Conservation (phyloP, 2,797 vertebrate species). For the Chaenodraco wilsoni region DNA sequence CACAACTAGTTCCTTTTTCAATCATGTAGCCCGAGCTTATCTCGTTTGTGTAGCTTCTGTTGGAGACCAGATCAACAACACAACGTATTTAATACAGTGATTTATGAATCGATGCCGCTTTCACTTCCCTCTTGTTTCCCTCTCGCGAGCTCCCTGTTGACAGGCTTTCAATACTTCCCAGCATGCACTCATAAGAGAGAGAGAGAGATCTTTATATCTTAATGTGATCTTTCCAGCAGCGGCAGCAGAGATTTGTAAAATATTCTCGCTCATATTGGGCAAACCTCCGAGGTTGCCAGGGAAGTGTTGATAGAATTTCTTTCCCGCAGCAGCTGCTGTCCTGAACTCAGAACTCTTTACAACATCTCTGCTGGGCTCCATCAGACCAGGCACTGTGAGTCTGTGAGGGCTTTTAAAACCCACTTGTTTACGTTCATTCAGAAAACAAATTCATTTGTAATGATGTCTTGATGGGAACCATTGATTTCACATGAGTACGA, state of each 20-base stretch:
- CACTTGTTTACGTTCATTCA: slow-evolving; percentile 49
- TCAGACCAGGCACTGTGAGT: slow-evolving; percentile 31
- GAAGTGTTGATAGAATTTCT: slow-evolving; percentile 69
- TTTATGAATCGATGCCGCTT: slow-evolving; percentile 42
- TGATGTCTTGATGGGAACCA: slow-evolving; percentile 9
- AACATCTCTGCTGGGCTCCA: slow-evolving; percentile 50
- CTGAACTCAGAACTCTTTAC: slow-evolving; percentile 42
- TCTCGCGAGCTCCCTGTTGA: slow-evolving; percentile 48
- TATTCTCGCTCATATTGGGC: slow-evolving; percentile 63
- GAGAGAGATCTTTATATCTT: slow-evolving; percentile 55
- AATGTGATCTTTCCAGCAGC: slow-evolving; percentile 48
- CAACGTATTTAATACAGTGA: slow-evolving; percentile 23
- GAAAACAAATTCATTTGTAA: slow-evolving; percentile 39
- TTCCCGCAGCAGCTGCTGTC: slow-evolving; percentile 66
- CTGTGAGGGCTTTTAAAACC: slow-evolving; percentile 12
- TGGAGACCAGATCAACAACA: slow-evolving; percentile 5
- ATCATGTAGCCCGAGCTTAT: neutral
- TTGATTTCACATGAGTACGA: slow-evolving; percentile 27
- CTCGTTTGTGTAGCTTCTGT: slow-evolving; percentile 18
- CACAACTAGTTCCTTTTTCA: too few relatives aligned
- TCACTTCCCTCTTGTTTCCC: slow-evolving; percentile 35
- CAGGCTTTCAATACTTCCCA: slow-evolving; percentile 58
- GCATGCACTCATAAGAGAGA: slow-evolving; percentile 56
- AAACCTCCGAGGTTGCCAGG: slow-evolving; percentile 66
- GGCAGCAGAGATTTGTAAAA: slow-evolving; percentile 54